A percentile compares a stretch with the other conserved stretches of the same genome.
Conservation (phyloP, 1,140 invertebrate species). For the Dendroctonus ponderosae region DNA sequence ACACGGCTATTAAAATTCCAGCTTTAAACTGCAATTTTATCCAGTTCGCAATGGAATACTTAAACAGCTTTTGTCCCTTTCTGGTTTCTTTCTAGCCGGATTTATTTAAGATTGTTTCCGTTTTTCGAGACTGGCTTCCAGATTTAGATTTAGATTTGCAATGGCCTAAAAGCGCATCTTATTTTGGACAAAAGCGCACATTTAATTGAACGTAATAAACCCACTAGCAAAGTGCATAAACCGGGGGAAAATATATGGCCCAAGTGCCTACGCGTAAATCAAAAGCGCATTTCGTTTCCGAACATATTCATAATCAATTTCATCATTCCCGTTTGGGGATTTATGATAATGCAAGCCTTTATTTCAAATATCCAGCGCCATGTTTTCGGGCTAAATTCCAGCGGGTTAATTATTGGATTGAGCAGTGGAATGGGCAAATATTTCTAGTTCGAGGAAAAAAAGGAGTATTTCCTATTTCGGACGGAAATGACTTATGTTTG, state of each 20-base stretch:
- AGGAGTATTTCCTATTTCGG: too few species aligned
- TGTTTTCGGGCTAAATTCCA: conserved; percentile 5
- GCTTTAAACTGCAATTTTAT: conserved; percentile 30
- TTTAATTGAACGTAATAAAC: too few species aligned
- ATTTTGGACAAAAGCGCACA: too few species aligned
- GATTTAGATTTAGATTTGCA: too few species aligned
- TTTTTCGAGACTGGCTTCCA: neutral
- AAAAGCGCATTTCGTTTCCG: conserved; percentile 8
- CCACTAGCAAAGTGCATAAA: too few species aligned
- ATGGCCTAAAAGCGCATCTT: too few species aligned
- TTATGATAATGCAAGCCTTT: conserved; percentile 11
- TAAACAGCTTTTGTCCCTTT: conserved; percentile 21
- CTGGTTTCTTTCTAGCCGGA: neutral
- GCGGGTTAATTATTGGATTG: conserved; percentile 12
- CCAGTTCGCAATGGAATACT: conserved; percentile 23
- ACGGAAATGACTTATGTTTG: too few species aligned
- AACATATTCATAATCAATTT: conserved; percentile 17
- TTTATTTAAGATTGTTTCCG: neutral
- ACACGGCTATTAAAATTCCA: conserved; percentile 27
- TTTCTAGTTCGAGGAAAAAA: too few species aligned
- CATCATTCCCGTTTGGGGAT: conserved; percentile 7
- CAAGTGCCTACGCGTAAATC: conserved; percentile 5
- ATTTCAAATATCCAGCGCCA: conserved; percentile 8
- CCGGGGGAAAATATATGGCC: conserved; percentile 4
- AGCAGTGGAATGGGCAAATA: too few species aligned